Conservation (phyloP, 1,140 invertebrate genomes). For the Octopus bimaculoides region DNA sequence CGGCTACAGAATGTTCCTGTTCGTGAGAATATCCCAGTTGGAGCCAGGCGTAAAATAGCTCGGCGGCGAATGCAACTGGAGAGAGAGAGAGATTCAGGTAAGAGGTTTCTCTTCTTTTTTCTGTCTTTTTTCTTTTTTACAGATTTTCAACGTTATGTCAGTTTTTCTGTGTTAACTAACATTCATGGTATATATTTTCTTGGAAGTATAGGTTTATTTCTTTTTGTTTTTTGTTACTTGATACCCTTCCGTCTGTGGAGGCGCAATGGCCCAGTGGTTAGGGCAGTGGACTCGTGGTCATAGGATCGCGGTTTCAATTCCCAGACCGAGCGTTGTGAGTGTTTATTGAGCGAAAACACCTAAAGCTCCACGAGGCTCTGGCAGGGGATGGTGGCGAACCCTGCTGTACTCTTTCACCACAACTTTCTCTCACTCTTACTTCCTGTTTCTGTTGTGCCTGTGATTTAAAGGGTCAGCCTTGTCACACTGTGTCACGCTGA, state of each 20-base stretch:
- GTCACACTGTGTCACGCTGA: no score
- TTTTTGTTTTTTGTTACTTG: neutral
- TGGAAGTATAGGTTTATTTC: neutral
- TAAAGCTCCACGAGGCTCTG: no score
- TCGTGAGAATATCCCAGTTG: neutral
- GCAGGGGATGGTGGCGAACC: no score
- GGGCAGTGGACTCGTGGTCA: no score
- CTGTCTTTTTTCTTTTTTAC: neutral
- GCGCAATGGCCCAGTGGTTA: neutral
- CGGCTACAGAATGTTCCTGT: neutral
- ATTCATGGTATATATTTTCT: neutral
- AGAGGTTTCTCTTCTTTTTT: neutral
- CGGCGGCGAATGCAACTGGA: neutral
- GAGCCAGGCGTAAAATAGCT: neutral
- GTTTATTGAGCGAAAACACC: no score
- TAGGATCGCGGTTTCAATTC: no score
- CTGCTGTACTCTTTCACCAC: no score
- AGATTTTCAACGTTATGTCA: neutral
- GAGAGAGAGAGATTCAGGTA: constrained; percentile 9
- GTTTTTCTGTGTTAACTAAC: neutral
- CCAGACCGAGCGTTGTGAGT: no score
- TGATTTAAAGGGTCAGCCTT: no score
- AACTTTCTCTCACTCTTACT: no score
- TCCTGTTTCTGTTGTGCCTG: no score
- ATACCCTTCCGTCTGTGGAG: neutral